Evolutionary conservation across 2,888 invertebrate genomes (phyloP).

Genomic region (Teinopalpus imperialis): DNA sequence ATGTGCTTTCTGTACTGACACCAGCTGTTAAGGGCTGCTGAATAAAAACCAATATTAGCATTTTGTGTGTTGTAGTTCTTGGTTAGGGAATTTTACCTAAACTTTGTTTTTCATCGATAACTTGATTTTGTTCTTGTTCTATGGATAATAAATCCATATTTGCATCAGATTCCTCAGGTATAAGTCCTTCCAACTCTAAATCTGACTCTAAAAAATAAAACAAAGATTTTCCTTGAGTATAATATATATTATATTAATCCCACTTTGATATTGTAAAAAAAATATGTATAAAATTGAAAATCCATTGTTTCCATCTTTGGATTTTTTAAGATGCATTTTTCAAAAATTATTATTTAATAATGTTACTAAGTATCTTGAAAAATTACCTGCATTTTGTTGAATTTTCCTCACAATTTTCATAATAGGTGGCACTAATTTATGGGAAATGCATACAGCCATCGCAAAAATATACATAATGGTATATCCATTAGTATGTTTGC

Average conservation of each 20-base stretch:
- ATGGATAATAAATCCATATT: slow-evolving; percentile 65
- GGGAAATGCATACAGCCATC: slow-evolving; percentile 51
- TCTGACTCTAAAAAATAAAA: slow-evolving; percentile 61
- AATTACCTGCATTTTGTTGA: slow-evolving; percentile 64
- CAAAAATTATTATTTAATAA: too few species aligned
- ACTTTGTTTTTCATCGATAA: slow-evolving; percentile 62
- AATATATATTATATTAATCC: too few species aligned
- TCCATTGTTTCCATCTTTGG: too few species aligned
- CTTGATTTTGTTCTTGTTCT: slow-evolving; percentile 56
- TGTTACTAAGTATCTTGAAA: background rate
- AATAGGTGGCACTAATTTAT: slow-evolving; percentile 56
- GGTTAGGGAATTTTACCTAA: slow-evolving; percentile 63
- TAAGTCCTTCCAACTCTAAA: slow-evolving; percentile 65
- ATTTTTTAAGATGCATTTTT: too few species aligned
- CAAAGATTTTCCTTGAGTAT: too few species aligned
- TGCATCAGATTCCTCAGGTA: slow-evolving; percentile 64
- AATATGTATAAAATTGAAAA: too few species aligned
- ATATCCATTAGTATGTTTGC: slow-evolving; percentile 64
- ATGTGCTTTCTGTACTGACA: too few species aligned
- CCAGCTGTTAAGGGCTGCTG: too few species aligned
- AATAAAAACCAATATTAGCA: too few species aligned
- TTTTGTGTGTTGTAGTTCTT: too few species aligned
- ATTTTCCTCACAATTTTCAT: slow-evolving; percentile 52
- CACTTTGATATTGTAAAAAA: too few species aligned
- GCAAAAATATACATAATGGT: slow-evolving; percentile 52